Conservation (phyloP, 2,888 invertebrate genomes). For the Vanessa cardui region DNA sequence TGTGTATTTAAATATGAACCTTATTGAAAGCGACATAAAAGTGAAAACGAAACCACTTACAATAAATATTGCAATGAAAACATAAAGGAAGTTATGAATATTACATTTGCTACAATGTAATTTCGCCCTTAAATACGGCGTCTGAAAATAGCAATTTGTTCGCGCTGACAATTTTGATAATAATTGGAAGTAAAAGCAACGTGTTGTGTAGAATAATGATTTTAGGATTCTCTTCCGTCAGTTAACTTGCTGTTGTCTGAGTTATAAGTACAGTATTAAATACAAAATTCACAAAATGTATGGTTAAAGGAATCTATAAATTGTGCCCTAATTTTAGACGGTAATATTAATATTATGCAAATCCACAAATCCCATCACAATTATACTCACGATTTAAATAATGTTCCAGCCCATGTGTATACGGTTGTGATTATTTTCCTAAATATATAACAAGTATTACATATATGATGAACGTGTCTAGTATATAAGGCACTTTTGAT, state of each 20-base stretch:
- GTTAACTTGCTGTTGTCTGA: slow-evolving; percentile 13
- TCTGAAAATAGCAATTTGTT: slow-evolving; percentile 11
- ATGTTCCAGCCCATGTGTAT: slow-evolving; percentile 47
- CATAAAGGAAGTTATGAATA: slow-evolving; percentile 26
- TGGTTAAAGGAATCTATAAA: neutral
- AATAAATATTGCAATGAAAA: slow-evolving; percentile 28
- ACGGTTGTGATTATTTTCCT: slow-evolving; percentile 73
- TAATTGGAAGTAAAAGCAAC: slow-evolving; percentile 33
- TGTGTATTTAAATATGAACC: slow-evolving; percentile 24
- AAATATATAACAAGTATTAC: slow-evolving; percentile 49
- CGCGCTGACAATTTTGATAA: slow-evolving; percentile 12
- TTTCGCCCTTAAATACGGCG: slow-evolving; percentile 12
- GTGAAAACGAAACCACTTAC: slow-evolving; percentile 8
- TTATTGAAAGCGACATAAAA: slow-evolving; percentile 16
- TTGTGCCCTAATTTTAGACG: neutral
- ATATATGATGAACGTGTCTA: slow-evolving; percentile 46
- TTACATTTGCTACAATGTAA: slow-evolving; percentile 20
- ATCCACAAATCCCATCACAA: neutral
- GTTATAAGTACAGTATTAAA: neutral
- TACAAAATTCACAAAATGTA: neutral
- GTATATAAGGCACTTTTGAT: slow-evolving; percentile 55
- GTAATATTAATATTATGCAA: neutral
- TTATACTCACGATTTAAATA: slow-evolving; percentile 8
- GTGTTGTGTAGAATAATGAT: slow-evolving; percentile 34
- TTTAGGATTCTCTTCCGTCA: slow-evolving; percentile 30